These are phyloP conservation scores for Drosophila pseudotakahashii DNA, from an alignment of 2,888 invertebrate species.

Conservation along the genomic window DNA sequence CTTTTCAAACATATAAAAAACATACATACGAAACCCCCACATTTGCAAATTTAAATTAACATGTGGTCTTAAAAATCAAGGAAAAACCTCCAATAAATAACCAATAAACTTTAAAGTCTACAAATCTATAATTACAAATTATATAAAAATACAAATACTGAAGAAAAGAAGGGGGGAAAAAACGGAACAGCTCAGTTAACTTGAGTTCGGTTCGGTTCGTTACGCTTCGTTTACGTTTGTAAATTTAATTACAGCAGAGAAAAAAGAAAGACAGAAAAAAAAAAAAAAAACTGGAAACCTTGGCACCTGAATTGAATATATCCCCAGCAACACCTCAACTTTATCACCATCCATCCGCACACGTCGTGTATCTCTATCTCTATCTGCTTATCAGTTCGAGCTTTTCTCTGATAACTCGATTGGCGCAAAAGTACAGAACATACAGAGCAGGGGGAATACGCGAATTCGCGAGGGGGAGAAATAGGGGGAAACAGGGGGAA, in stretches of 20 bases:
- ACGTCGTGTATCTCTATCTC: slow-evolving; percentile 12
- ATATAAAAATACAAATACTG: background rate
- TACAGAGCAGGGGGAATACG: background rate
- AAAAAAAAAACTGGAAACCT: slow-evolving; percentile 8
- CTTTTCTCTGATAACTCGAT: slow-evolving; percentile 21
- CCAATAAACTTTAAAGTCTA: background rate
- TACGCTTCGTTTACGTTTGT: slow-evolving; percentile 34
- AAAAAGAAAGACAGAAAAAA: background rate
- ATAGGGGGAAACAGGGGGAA: background rate
- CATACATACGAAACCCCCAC: background rate
- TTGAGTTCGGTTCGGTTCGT: slow-evolving; percentile 35
- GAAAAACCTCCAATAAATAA: background rate
- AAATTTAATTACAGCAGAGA: slow-evolving; percentile 15
- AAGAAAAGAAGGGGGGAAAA: too few relatives aligned
- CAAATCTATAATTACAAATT: background rate
- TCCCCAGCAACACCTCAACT: slow-evolving; percentile 19
- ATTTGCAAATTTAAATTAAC: background rate
- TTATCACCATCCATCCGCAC: slow-evolving; percentile 25
- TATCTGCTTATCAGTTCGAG: slow-evolving; percentile 21
- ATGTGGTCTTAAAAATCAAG: background rate
- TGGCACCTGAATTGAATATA: slow-evolving; percentile 15
- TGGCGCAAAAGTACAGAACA: slow-evolving; percentile 4
- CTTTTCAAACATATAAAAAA: slow-evolving; percentile 6
- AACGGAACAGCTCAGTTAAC: slow-evolving; percentile 21
- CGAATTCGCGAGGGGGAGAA: too few relatives aligned